Evolutionary conservation across 30 jellyfish, hydroid and myxozoan species (phyloP), one percentile per base, ranked within the genome.

Genomic region (Mastigias papua): DNA sequence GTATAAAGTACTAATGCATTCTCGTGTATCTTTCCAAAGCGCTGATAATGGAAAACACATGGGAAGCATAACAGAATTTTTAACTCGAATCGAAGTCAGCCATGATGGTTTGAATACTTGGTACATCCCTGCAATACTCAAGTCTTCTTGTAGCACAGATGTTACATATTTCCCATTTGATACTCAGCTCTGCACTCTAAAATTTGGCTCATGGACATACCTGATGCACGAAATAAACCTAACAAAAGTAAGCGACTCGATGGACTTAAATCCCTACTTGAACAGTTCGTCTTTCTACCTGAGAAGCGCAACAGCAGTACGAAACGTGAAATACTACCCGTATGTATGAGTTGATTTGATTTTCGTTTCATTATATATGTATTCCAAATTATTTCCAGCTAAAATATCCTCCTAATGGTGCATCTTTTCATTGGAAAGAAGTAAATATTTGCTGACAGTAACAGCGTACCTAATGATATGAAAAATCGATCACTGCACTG

Each of bases 161-260:
- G 90, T 90, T 9, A 88, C 97, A 23, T 78, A 30, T 62, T 95
- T 95, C 69, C 99, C 99, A 19, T 95, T 95, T 69, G 99, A 95
- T 78, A 77, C 79, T 32, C 99, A 95, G 50, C 25, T 29, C 16
- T 95, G 99, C 65, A 42, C 49, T 8, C 68, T 95, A 62, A 92
- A 87, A 11, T 95, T 95, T 35, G 99, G 99, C 27, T 91, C 98
- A 19, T 95, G 99, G 99, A 86, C 99, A 20, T 90, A 76, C 69
- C 51, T 64, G 30, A 96, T 93, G 1, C 74, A 90, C 22, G 91
- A 89, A 32, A 31, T 95, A 57, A 85, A 95, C 71, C 25, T 95
- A 1, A 84, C 94, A 25, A 80, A 71, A 25, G 65, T 23, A 30
- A 51, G 88, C 20, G 91, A 74, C 10, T 48, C 87, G 5, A 85